These are phyloP conservation scores for Diplogasteroides magnus DNA, from an alignment of 1,140 invertebrate genomes.

Conservation along the genomic window DNA sequence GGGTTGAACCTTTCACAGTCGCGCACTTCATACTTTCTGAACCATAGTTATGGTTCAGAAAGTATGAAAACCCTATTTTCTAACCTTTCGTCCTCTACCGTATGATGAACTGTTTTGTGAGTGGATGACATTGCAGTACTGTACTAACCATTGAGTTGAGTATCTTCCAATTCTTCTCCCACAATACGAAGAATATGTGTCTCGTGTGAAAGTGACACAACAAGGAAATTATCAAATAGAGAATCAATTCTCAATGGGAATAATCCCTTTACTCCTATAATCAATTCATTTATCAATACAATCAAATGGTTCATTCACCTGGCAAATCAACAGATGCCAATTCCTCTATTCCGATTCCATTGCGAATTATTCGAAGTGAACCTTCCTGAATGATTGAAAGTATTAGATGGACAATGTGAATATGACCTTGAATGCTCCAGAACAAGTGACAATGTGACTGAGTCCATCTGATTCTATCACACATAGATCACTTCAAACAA, in stretches of 20 bases:
- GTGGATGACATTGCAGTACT: conserved; percentile 24
- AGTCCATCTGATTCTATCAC: conserved; percentile 90
- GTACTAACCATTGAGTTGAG: conserved; percentile 67
- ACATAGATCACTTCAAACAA: not conserved
- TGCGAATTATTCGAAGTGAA: conserved; percentile 88
- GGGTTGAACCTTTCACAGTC: too few relatives aligned
- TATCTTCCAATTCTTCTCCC: conserved; percentile 94
- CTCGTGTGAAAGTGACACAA: conserved; percentile 46
- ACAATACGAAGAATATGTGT: conserved; percentile 71
- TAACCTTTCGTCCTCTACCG: too few relatives aligned
- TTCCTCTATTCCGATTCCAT: conserved; percentile 95
- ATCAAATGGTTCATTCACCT: conserved; percentile 8
- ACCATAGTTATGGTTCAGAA: too few relatives aligned
- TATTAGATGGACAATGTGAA: conserved; percentile 18
- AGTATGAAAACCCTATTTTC: too few relatives aligned
- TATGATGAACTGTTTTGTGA: not conserved
- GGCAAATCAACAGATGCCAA: conserved; percentile 87
- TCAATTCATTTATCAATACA: conserved; percentile 55
- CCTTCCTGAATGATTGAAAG: conserved; percentile 82
- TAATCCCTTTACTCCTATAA: conserved; percentile 82
- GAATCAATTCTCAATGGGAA: conserved; percentile 40
- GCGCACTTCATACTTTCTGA: too few relatives aligned
- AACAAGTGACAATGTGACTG: conserved; percentile 92
- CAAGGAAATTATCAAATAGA: conserved; percentile 42
- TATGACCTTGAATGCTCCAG: conserved; percentile 65